A percentile compares a stretch with the other conserved stretches of the same genome.
Conservation (phyloP, 1,140 invertebrate genomes). For the Melitaea cinxia region DNA sequence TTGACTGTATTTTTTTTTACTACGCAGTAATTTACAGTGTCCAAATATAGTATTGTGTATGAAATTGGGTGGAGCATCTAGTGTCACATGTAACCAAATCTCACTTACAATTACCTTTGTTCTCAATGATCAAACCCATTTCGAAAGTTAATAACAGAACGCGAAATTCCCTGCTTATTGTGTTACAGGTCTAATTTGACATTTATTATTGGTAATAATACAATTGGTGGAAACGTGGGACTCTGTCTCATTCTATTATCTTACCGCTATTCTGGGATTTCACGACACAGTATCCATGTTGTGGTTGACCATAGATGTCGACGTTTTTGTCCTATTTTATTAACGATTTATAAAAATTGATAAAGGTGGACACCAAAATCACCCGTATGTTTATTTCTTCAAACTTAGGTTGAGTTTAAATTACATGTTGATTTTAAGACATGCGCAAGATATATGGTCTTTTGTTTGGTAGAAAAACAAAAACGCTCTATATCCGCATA, state of each 20-base stretch:
- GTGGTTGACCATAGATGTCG: slow-evolving; percentile 33
- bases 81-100: not conserved
- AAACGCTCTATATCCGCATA: no score
- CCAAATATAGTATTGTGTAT: no score
- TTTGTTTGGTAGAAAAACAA: no score
- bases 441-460: no score
- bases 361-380: no score
- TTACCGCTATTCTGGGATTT: slow-evolving; percentile 35
- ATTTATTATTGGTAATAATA: slow-evolving; percentile 30
- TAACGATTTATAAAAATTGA: not conserved
- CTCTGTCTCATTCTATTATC: slow-evolving; percentile 57
- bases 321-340: slow-evolving; percentile 17
- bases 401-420: no score
- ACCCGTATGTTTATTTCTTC: no score
- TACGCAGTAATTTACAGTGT: no score
- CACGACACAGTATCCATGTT: slow-evolving; percentile 26
- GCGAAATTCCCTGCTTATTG: slow-evolving; percentile 15
- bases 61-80: no score
- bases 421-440: no score
- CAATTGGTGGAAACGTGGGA: slow-evolving; percentile 44
- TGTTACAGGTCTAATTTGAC: slow-evolving; percentile 25
- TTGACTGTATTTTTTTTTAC: no score
- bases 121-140: slow-evolving; percentile 17
- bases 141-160: slow-evolving; percentile 25
- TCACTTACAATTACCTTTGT: not conserved